Base-by-base conservation (phyloP, 1,140 invertebrate genomes). In the Drosophila malerkotliana region DNA sequence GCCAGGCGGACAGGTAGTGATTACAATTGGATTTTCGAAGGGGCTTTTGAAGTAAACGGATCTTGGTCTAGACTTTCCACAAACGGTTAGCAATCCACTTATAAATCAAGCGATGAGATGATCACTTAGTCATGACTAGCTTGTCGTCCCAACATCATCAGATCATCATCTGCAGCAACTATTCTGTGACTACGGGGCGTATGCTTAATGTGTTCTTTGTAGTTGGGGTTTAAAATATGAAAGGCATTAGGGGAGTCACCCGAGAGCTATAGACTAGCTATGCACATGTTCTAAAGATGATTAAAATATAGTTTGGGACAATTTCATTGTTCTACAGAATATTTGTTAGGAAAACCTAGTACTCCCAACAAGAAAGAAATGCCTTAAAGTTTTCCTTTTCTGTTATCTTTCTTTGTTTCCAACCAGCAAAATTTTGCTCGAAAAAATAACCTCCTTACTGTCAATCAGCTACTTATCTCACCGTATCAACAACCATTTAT, bases 381-480 rank as follows among this genome's bases (percentile, higher is more conserved):
- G 39, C 24, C 9, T 4, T 32, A 10, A 62, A 51, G 34, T 60
- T 44, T 51, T 62, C 45, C n/a, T 24, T 10, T 8, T 41, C 39
- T 32, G 26, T 64, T 67, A 53, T 52, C 59, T 63, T 64, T 44
- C 34, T 34, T 52, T 64, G 59, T 64, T 67, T 51, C 3, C 45
- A 18, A 67, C 34, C 44, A 44, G 5, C 47, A 28, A 9, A 18
- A 45, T 34, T 64, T 53, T 32, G 14, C 8, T 5, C 7, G n/a
- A 61, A 64, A 28, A 37, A 45, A 47, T 18, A 44, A 18, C 44
- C 58, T 53, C 34, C 26, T 52, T 15, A 63, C 24, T 69, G 44
- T 68, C 66, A 69, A 69, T 69, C 66, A 69, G 53, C 57, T 69
- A 64, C 66, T 69, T 69, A 69, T 69, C 67, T 69, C 63, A 48